These are phyloP conservation scores for Oreocharis arfaki DNA, from an alignment of 2,113 vertebrate species.

Conservation along the genomic window DNA sequence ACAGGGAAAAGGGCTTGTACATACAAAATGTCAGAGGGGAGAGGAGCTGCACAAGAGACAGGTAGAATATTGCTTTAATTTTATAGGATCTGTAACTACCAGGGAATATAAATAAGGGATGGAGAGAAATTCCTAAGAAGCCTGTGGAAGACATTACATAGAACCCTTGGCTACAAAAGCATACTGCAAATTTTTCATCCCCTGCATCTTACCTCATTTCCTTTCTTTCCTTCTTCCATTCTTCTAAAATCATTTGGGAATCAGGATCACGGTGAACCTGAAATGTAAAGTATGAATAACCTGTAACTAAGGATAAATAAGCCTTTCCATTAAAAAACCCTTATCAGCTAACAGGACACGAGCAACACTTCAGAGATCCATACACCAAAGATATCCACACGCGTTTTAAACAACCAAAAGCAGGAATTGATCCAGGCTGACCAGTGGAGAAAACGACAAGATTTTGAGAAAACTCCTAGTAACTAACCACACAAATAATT, in stretches of 20 bases:
- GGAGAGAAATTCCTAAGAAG: not conserved
- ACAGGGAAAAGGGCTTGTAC: not conserved
- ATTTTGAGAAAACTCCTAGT: not conserved
- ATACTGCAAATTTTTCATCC: not conserved
- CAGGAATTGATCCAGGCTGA: not conserved
- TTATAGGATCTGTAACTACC: not conserved
- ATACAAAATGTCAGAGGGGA: not conserved
- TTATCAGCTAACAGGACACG: not conserved
- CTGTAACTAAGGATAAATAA: not conserved
- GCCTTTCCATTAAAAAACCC: not conserved
- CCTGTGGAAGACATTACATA: not conserved
- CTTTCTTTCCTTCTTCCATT: conserved; percentile 92
- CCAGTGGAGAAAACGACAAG: not conserved
- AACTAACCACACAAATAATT: not conserved
- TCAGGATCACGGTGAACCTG: conserved; percentile 87
- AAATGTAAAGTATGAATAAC: not conserved
- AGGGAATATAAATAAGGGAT: not conserved
- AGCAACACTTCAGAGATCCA: not conserved
- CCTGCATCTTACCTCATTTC: conserved; percentile 79
- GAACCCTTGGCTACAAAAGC: not conserved
- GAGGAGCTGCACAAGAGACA: not conserved
- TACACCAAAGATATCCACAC: accelerated
- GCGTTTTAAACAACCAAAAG: not conserved
- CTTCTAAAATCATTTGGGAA: conserved; percentile 86
- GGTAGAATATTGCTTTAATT: not conserved